A percentile compares a stretch with the other conserved stretches of the same genome.
These are phyloP conservation scores for Hemicordylus capensis DNA, from an alignment of 2,113 vertebrate species.

Conservation along the genomic window DNA sequence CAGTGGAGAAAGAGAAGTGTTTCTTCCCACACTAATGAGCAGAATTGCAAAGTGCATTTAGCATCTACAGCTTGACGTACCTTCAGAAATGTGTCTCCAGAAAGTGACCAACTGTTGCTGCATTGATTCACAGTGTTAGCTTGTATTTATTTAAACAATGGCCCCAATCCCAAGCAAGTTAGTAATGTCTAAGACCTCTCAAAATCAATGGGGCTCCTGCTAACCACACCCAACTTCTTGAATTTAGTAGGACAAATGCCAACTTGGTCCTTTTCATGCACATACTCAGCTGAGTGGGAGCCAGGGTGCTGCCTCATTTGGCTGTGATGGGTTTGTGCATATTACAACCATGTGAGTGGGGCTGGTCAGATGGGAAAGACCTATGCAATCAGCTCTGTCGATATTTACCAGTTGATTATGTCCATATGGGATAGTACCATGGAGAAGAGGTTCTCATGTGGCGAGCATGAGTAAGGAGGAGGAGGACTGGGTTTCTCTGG, in stretches of 20 bases:
- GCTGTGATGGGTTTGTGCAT: neutral
- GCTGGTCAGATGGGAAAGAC: neutral
- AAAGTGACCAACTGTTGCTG: neutral
- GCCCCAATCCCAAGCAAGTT: neutral
- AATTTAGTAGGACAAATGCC: neutral
- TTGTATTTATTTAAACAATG: neutral
- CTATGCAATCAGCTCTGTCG: neutral
- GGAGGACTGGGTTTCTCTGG: neutral
- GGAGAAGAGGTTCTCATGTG: neutral
- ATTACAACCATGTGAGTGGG: neutral
- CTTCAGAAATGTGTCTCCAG: constrained; percentile 1
- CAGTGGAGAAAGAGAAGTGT: constrained; percentile 14
- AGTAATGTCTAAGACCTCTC: neutral
- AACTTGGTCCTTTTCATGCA: neutral
- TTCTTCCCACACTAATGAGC: constrained; percentile 40
- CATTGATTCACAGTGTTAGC: neutral
- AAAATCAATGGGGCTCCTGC: neutral
- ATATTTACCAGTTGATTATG: neutral
- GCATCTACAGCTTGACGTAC: constrained; percentile 36
- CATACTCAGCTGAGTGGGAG: neutral
- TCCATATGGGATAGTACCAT: neutral
- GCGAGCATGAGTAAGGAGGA: too few species aligned
- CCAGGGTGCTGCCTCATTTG: neutral
- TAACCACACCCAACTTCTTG: neutral
- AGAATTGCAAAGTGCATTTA: constrained; percentile 24